Evolutionary conservation across 2,888 invertebrate genomes (phyloP).

Genomic region (Stomorhina lunata): DNA sequence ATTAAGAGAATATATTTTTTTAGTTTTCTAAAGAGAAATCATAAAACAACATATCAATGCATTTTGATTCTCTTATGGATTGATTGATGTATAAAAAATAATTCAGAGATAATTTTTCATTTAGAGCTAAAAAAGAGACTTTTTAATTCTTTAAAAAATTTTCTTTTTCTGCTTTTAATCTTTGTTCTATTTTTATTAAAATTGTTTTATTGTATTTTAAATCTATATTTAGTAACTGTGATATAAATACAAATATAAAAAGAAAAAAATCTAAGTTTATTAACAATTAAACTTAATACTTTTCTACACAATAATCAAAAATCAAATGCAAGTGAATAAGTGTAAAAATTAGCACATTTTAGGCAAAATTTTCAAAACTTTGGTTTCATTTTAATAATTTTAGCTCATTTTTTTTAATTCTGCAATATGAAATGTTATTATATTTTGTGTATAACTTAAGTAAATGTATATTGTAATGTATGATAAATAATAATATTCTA

Average conservation of each 20-base stretch:
- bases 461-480: constrained; percentile 14
- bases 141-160: not conserved
- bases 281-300: not conserved
- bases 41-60: constrained; percentile 45
- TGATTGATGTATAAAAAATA: not conserved
- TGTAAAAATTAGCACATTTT: no score
- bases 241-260: constrained; percentile 36
- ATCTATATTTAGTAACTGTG: constrained; percentile 59
- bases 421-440: not conserved
- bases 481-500: not conserved
- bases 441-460: constrained; percentile 8
- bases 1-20: not conserved
- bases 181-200: constrained; percentile 8
- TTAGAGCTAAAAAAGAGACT: not conserved
- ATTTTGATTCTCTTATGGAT: constrained; percentile 19
- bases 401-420: not conserved
- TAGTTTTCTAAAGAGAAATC: not conserved
- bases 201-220: constrained; percentile 12
- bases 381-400: not conserved
- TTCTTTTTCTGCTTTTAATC: not conserved
- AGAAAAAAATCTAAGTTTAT: not conserved
- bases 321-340: no score
- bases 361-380: not conserved
- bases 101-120: not conserved
- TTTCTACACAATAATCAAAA: no score